These are phyloP conservation scores for Sinodicranocentrus sp. DNA, from an alignment of 2,888 invertebrate species.

Conservation along the genomic window DNA sequence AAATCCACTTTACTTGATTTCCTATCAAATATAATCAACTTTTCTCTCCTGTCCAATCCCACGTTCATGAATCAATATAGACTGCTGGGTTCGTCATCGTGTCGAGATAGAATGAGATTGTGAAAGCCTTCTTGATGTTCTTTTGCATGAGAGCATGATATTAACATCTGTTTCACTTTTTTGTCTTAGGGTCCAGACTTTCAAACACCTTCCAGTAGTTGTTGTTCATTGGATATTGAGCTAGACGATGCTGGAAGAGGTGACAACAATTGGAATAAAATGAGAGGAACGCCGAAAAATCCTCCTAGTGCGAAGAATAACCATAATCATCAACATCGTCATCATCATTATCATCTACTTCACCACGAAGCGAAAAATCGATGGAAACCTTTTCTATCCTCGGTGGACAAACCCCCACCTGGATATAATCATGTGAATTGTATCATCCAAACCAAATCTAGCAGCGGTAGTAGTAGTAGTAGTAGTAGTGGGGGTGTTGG, in stretches of 20 bases:
- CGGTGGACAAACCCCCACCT: slow-evolving; percentile 52
- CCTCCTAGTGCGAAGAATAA: slow-evolving; percentile 43
- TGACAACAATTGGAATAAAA: slow-evolving; percentile 44
- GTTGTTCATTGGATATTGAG: slow-evolving; percentile 65
- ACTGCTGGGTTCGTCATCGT: background rate
- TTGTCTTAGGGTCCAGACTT: slow-evolving; percentile 73
- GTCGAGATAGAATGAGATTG: background rate
- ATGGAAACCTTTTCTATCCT: slow-evolving; percentile 54
- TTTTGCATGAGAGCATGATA: slow-evolving; percentile 3
- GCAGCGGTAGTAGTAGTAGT: slow-evolving; percentile 16
- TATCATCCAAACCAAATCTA: slow-evolving; percentile 52
- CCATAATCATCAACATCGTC: slow-evolving; percentile 9
- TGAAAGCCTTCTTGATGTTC: background rate
- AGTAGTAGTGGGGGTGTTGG: background rate
- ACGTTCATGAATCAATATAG: slow-evolving; percentile 1
- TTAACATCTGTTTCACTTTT: background rate
- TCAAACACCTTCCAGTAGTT: slow-evolving; percentile 56
- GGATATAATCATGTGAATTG: slow-evolving; percentile 57
- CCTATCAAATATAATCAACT: slow-evolving; percentile 66
- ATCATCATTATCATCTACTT: slow-evolving; percentile 59
- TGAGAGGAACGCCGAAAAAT: slow-evolving; percentile 24
- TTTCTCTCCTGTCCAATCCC: slow-evolving; percentile 19
- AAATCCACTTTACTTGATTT: slow-evolving; percentile 66
- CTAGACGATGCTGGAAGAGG: slow-evolving; percentile 56
- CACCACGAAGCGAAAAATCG: slow-evolving; percentile 63